Base-by-base conservation (phyloP, 2,797 vertebrate species). In the Lepilemur ruficaudatus region DNA sequence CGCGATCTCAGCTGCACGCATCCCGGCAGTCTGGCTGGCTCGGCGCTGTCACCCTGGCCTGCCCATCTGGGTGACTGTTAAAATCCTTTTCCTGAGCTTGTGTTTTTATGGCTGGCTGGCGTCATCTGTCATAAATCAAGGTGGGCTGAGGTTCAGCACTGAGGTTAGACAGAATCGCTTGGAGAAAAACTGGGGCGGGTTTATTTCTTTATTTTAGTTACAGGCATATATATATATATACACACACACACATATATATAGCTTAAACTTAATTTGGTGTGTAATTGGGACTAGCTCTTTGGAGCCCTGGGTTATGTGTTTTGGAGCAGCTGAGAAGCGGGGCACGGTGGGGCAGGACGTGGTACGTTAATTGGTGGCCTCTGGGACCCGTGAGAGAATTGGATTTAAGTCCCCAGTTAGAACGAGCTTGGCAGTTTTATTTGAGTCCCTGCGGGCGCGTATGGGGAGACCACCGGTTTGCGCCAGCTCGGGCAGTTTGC, bases 61-160 rank as follows among this genome's bases (percentile, higher is more conserved):
- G 79, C 63, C 81, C 97, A n/a, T 98, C 95, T 97, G 96, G 91
- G 92, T 79, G 41, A 57, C 87, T 87, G 95, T 96, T 97, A 96
- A 98, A 95, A 85, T 96, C 98, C 95, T 92, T 96, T 98, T 94
- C 97, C 91, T 87, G 95, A 96, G 97, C 90, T 10, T 72, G 91
- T 50, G 46, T 76, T 88, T 97, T 98, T 98, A 97, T 96, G 95
- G 94, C 95, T 95, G 97, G 97, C 97, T 97, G 98, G 97, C 97
- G 98, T 98, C 97, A 97, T 91, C 83, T 90, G 90, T 89, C 97
- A 20, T 97, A 98, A 97, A 98, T 98, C 98, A 98, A 73, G 96
- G 98, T 96, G 94, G 87, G 95, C 97, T 97, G 96, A 95, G 95
- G 86, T 95, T 97, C 96, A 97, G 93, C 95, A n/a, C 91, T 93